Evolutionary conservation across 2,888 invertebrate genomes (phyloP).

Genomic region (Eilema caniola): DNA sequence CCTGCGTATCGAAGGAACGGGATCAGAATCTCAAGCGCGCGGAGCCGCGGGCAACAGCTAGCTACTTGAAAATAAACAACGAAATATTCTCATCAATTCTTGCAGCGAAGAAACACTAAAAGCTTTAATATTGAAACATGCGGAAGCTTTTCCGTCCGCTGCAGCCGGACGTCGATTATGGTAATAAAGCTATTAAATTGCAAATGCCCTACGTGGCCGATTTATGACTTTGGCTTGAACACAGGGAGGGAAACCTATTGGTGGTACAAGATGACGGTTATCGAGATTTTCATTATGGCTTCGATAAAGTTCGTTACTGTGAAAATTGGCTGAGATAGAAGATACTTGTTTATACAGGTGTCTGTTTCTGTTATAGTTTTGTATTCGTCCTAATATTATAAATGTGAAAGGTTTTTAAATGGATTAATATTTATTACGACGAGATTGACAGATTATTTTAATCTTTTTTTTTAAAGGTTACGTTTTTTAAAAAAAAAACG

Average conservation of each 20-base stretch:
- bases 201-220: slow-evolving; percentile 68
- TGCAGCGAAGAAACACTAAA: slow-evolving; percentile 26
- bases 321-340: background rate
- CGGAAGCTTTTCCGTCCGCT: slow-evolving; percentile 33
- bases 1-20: no score
- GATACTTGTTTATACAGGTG: background rate
- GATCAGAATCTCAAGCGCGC: no score
- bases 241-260: slow-evolving; percentile 14
- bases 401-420: no score
- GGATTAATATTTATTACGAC: no score
- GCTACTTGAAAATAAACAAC: background rate
- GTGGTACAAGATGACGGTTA: slow-evolving; percentile 12
- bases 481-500: no score
- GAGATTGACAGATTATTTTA: no score
- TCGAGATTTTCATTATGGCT: slow-evolving; percentile 17
- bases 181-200: slow-evolving; percentile 77
- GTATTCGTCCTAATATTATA: no score
- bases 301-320: background rate
- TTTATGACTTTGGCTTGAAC: slow-evolving; percentile 57
- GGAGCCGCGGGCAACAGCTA: no score
- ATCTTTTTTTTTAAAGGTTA: no score
- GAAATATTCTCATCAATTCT: slow-evolving; percentile 17
- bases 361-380: no score
- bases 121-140: slow-evolving; percentile 56
- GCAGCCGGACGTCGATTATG: slow-evolving; percentile 73